Conservation (phyloP, 2,797 vertebrate genomes). For the Falco cherrug region DNA sequence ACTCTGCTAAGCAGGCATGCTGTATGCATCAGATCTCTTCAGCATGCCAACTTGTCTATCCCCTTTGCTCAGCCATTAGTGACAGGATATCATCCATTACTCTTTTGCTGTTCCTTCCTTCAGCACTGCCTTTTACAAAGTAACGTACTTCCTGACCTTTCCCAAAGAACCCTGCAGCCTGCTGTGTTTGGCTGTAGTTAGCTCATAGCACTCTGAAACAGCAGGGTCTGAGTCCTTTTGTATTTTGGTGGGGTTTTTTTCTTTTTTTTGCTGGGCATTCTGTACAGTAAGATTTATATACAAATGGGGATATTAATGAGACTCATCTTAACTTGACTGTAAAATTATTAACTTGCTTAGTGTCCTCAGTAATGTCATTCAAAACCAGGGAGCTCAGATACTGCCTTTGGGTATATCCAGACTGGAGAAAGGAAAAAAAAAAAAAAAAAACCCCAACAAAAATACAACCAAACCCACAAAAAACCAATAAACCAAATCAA, state of each 20-base stretch:
- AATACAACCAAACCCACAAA: too few relatives aligned
- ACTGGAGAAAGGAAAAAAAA: neutral
- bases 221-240: rapidly evolving
- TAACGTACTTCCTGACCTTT: neutral
- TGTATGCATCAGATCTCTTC: neutral
- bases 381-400: neutral
- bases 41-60: neutral
- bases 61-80: neutral
- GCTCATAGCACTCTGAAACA: neutral
- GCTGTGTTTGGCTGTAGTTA: neutral
- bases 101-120: neutral
- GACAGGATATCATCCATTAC: neutral
- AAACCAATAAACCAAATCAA: neutral
- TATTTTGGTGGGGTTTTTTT: too few relatives aligned
- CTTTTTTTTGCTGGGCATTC: neutral
- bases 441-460: too few relatives aligned
- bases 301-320: neutral
- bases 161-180: neutral
- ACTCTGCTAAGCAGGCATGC: neutral
- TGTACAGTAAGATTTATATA: neutral
- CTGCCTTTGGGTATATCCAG: neutral
- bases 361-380: neutral
- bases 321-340: neutral
- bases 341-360: neutral
- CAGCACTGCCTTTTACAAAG: neutral